A percentile compares a stretch with the other conserved stretches of the same genome.
Evolutionary conservation across 2,888 invertebrate genomes (phyloP).

Genomic region (Yponomeuta cagnagella): DNA sequence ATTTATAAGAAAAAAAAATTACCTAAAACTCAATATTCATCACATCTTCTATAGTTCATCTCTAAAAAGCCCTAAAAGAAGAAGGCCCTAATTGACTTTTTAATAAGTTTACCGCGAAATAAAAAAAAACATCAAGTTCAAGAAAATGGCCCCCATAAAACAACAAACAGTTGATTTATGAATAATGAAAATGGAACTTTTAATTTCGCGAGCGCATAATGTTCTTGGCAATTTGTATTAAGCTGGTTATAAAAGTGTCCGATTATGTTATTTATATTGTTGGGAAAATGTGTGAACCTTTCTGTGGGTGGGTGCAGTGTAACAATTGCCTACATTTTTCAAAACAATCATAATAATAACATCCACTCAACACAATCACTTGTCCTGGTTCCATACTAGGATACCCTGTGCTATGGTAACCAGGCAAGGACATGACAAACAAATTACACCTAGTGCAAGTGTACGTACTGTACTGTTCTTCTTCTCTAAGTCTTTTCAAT

Average conservation of each 20-base stretch:
- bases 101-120: neutral
- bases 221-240: conserved; percentile 49
- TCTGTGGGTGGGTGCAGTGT: neutral
- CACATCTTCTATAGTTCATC: too few relatives aligned
- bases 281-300: neutral
- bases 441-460: too few relatives aligned
- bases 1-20: too few relatives aligned
- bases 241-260: conserved; percentile 50
- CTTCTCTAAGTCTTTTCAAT: too few relatives aligned
- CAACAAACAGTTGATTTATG: conserved; percentile 46
- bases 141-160: neutral
- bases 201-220: conserved; percentile 52
- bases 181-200: conserved; percentile 54
- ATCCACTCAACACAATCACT: too few relatives aligned
- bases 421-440: too few relatives aligned
- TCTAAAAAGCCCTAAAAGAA: too few relatives aligned
- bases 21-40: too few relatives aligned
- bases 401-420: too few relatives aligned
- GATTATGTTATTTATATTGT: conserved; percentile 43
- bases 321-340: neutral
- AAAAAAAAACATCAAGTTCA: neutral
- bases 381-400: too few relatives aligned
- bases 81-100: neutral
- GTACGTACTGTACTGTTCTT: too few relatives aligned
- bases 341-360: neutral